Evolutionary conservation across 2,888 invertebrate genomes (phyloP), one percentile per base, ranked within the genome.

Genomic region (Gari tellinella): DNA sequence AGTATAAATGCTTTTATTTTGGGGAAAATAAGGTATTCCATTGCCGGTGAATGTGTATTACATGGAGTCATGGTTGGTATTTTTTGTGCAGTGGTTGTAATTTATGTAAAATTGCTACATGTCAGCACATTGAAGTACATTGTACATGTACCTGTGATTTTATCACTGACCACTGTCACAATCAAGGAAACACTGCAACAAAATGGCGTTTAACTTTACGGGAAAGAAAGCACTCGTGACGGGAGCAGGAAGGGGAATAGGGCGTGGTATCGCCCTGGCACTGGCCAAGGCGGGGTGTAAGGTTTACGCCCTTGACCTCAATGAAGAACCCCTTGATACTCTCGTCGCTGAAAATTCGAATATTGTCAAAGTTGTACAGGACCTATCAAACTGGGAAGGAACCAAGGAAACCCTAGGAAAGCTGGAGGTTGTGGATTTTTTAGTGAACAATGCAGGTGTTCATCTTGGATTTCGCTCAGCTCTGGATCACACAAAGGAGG

Each of bases 381-480:
- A 98, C 90, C 88, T 97, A 25, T 92, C 93, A 5, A 93, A 97
- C 88, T 97, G 97, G 97, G 93, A 94, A 1, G 94, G 93, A 68
- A 95, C 96, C 0, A 94, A 94, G 69, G 90, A 93, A 65, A 94
- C 93, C 0, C 89, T 96, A 0, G 93, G 93, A 80, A 93, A 94
- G 45, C 93, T 95, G 19, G 94, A 94, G 0, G 93, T 93, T 65
- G 94, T 97, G 78, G 96, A 98, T 92, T 94, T 96, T 5, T 91
- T 98, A 26, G 97, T 98, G 0, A 98, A 98, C 88, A 98, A 97
- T 93, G 97, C 97, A 1, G 98, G 95, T 31, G 31, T 31, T 4
- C 31, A 31, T 31, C 31, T 31, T 10, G 31, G 31, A 7, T 31
- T 31, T 31, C 31, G 31, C 5, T 31, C 31, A 31, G 31, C 10